Base-by-base conservation (phyloP, 2,797 vertebrate genomes). In the Staurois parvus region DNA sequence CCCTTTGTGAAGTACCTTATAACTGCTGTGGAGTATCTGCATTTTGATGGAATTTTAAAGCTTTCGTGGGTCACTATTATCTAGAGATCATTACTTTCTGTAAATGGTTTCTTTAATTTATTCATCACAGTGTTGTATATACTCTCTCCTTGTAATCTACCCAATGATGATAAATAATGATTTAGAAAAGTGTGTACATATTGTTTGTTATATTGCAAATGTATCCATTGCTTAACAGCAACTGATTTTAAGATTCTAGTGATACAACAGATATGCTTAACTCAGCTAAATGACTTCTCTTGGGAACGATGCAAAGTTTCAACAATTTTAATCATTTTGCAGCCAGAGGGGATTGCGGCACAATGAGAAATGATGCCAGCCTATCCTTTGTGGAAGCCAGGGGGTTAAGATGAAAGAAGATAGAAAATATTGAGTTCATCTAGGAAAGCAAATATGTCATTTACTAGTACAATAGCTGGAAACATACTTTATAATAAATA, bases 241-340 rank as follows among this genome's bases (percentile, higher is more conserved):
- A 21, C 73, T 72, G 28, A 77, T 66, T 79, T 56, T 73, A 19
- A 73, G 59, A 79, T n/a, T 72, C 48, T 72, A 40, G 26, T 64
- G 28, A 74, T 48, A 21, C n/a, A 67, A 70, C 19, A 79, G 69
- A 67, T 59, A 74, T 85, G 72, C 68, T 75, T 85, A 80, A 34
- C 42, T 75, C 72, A 80, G 84, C 77, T 80, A 64, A 85, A 80
- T 72, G 72, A 68, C 24, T 45, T 85, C 84, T 74, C 69, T 24
- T 85, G 84, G 72, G 77, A 80, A 75, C 62, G 67, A 64, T 45
- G 68, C 69, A 72, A 85, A 85, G 37, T 72, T 73, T 66, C 29
- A 34, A 85, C 76, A 78, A 84, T 72, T 62, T 84, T 79, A 84
- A 84, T 79, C 69, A 79, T 79, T 85, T 85, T 79, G 40, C 83